Evolutionary conservation across 1,140 invertebrate species (phyloP), one percentile per base, ranked within the genome.

Genomic region (Aphis gossypii): DNA sequence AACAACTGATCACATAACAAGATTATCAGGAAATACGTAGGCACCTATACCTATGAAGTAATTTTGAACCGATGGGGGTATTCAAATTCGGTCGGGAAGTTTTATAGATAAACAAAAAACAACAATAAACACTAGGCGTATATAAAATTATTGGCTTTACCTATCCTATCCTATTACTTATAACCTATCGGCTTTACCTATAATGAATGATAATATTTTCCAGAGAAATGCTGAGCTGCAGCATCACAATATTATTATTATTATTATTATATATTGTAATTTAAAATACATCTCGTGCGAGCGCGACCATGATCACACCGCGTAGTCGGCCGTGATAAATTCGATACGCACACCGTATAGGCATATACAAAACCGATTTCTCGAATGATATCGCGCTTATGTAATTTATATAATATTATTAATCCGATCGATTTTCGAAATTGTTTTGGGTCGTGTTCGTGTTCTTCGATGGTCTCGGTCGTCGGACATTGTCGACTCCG

Each of bases 251-350:
- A 68, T 68, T 68, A 68, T 68, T 56, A 56, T 56, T 60, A 60
- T 44, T 46, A 44, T 46, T 46, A 46, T 46, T 46, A 46, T 46
- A 41, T 82, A 83, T 41, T 11, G 8, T 88, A 23, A 20, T 87
- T 30, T 30, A 48, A 51, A 87, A 87, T 48, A 87, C 14, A 48
- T 76, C 46, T 87, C 30, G 84, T 14, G 30, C 84, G 87, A 35
- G 8, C 18, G 8, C 18, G 38, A 87, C 11, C 38, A 5, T 38
- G 60, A 76, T 90, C 41, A 90, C 35, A 41, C 30, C 44, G 5
- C 35, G 30, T 20, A 76, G 38, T 90, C 56, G 25, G 30, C 89
- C 89, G 44, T 90, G 89, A 90, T 56, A 90, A 90, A 90, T 90
- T 90, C 18, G 89, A 90, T 44, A 68, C 89, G 89, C 54, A 30